Evolutionary conservation across 2,888 invertebrate species (phyloP).

Genomic region (Eustalomyia histrio): DNA sequence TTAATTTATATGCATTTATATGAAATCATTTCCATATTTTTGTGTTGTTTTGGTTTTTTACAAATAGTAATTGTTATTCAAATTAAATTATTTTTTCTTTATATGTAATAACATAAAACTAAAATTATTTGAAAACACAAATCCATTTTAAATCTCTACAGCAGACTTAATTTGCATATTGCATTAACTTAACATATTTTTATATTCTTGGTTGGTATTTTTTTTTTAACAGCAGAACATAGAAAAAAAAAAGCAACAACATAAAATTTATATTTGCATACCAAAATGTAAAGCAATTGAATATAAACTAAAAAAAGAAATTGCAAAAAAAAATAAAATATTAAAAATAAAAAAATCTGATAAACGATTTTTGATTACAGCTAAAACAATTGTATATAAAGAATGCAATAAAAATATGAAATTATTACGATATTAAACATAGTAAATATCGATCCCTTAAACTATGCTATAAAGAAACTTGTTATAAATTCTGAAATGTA

Average conservation of each 20-base stretch:
- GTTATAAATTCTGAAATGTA: too few species aligned
- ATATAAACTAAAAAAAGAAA: background rate
- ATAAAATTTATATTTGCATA: background rate
- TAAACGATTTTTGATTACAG: constrained; percentile 1
- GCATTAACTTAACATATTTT: constrained; percentile 10
- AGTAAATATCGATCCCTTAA: background rate
- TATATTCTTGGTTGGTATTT: constrained; percentile 3
- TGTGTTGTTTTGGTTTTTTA: background rate
- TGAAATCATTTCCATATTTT: background rate
- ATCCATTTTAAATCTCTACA: constrained; percentile 13
- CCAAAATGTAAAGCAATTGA: constrained; percentile 18
- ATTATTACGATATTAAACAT: background rate
- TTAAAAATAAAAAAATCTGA: background rate
- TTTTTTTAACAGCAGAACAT: constrained; percentile 16
- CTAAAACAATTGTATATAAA: background rate
- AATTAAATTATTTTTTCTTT: constrained; percentile 1
- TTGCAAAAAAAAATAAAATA: background rate
- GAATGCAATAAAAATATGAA: background rate
- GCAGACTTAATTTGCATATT: constrained; percentile 11
- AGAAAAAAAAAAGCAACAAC: background rate
- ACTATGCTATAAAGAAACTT: too few species aligned
- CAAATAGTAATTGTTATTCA: background rate
- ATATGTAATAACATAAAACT: background rate
- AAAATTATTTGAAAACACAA: background rate
- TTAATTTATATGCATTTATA: background rate